Evolutionary conservation across 2,888 invertebrate genomes (phyloP).

Genomic region (Caenorhabditis afra): DNA sequence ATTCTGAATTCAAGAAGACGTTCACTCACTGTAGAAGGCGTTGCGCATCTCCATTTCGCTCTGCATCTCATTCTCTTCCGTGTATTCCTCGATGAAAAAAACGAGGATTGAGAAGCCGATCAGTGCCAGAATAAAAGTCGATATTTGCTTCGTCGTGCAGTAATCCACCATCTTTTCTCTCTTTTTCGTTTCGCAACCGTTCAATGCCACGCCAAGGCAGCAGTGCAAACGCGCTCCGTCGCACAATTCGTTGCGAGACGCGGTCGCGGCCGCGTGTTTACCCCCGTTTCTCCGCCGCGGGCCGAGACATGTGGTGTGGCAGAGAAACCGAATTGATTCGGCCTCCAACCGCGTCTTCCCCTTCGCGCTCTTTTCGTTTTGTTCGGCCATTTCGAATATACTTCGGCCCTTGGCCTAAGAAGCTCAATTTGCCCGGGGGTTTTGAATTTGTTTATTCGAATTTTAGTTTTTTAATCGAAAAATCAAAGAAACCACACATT

Average conservation of each 20-base stretch:
- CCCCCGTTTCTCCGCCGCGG: slow-evolving; percentile 2
- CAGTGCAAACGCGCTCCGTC: slow-evolving; percentile 17
- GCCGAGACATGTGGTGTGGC: slow-evolving; percentile 27
- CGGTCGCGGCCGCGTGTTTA: slow-evolving; percentile 36
- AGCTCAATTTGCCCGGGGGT: background rate
- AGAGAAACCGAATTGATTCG: slow-evolving; percentile 52
- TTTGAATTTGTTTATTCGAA: background rate
- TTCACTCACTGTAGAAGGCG: slow-evolving; percentile 48
- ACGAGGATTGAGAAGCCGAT: slow-evolving; percentile 67
- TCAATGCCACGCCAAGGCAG: background rate
- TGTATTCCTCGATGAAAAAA: slow-evolving; percentile 68
- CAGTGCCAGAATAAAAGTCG: slow-evolving; percentile 62
- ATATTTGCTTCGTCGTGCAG: slow-evolving; percentile 61
- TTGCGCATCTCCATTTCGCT: slow-evolving; percentile 58
- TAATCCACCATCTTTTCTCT: slow-evolving; percentile 36
- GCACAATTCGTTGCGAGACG: slow-evolving; percentile 15
- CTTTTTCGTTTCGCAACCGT: slow-evolving; percentile 1
- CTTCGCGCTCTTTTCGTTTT: slow-evolving; percentile 11
- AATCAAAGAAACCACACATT: background rate
- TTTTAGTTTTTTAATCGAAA: background rate
- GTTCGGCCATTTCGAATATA: slow-evolving; percentile 51
- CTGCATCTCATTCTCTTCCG: slow-evolving; percentile 62
- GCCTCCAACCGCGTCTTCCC: slow-evolving; percentile 16
- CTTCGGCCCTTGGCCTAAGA: slow-evolving; percentile 21
- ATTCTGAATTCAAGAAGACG: background rate